Evolutionary conservation across 2,113 vertebrate genomes (phyloP).

Genomic region (Paralichthys olivaceus): DNA sequence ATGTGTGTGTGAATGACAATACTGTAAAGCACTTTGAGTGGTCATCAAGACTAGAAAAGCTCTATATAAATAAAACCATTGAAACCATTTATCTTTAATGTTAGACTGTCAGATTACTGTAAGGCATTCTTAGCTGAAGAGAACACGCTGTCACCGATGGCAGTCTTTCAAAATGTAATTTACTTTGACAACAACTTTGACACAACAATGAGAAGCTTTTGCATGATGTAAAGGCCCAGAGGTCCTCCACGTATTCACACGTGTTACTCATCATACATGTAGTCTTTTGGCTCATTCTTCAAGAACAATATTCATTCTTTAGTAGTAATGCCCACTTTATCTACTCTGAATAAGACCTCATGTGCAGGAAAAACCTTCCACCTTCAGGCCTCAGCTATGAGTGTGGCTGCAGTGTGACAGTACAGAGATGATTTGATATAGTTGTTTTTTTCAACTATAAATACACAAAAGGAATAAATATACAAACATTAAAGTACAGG

Average conservation of each 20-base stretch:
- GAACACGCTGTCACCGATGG: neutral
- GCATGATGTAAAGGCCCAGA: neutral
- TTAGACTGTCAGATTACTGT: neutral
- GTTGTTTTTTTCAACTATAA: no score
- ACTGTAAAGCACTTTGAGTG: no score
- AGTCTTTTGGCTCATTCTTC: neutral
- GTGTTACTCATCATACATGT: neutral
- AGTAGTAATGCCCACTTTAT: neutral
- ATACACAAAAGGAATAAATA: neutral
- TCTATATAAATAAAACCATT: no score
- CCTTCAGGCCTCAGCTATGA: neutral
- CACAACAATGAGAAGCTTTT: neutral
- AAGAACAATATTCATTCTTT: no score
- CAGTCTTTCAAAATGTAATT: neutral
- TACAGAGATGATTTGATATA: neutral
- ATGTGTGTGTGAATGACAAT: no score
- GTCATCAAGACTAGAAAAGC: no score
- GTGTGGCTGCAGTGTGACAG: constrained; percentile 1
- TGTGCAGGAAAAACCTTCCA: neutral
- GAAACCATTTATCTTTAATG: no score
- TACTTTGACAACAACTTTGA: neutral
- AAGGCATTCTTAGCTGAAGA: neutral
- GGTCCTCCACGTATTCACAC: neutral
- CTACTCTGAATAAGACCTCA: neutral
- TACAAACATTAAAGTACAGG: neutral